Percentiles rank a stretch among this genome's conserved stretches.
These are phyloP conservation scores for Zaprionus vittiger DNA, from an alignment of 1,140 invertebrate genomes.

Conservation along the genomic window DNA sequence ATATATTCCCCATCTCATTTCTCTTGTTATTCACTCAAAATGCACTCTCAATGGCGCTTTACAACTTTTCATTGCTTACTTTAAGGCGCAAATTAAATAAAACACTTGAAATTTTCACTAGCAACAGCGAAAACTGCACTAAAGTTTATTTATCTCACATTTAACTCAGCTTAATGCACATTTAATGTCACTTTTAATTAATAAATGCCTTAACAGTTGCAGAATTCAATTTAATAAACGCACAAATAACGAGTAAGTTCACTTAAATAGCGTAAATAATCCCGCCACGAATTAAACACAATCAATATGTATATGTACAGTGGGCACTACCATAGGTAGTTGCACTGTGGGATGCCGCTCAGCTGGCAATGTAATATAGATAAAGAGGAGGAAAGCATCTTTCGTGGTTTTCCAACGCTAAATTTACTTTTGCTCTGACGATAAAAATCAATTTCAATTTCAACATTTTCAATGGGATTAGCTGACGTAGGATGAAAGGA, in stretches of 20 bases:
- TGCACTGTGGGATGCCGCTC: background rate
- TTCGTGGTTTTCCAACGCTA: background rate
- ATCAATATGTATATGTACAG: background rate
- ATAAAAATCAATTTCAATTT: constrained; percentile 11
- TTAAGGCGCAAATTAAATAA: constrained; percentile 27
- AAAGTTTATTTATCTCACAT: background rate
- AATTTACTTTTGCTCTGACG: background rate
- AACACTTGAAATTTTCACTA: background rate
- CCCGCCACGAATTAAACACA: background rate
- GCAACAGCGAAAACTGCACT: background rate
- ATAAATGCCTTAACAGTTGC: background rate
- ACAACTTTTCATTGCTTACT: constrained; percentile 9
- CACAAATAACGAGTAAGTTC: background rate
- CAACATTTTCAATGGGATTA: constrained; percentile 7
- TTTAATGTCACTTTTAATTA: background rate
- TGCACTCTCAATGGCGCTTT: too few relatives aligned
- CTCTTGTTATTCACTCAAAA: too few relatives aligned
- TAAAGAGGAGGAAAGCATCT: background rate
- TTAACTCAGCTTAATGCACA: background rate
- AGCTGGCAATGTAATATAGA: background rate
- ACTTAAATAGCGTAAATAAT: background rate
- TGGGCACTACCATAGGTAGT: background rate
- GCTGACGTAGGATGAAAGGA: background rate
- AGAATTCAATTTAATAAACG: background rate
- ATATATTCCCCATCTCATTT: too few relatives aligned